These are phyloP conservation scores for Oceanodroma leucorhoa DNA, from an alignment of 2,797 vertebrate genomes.

Conservation along the genomic window DNA sequence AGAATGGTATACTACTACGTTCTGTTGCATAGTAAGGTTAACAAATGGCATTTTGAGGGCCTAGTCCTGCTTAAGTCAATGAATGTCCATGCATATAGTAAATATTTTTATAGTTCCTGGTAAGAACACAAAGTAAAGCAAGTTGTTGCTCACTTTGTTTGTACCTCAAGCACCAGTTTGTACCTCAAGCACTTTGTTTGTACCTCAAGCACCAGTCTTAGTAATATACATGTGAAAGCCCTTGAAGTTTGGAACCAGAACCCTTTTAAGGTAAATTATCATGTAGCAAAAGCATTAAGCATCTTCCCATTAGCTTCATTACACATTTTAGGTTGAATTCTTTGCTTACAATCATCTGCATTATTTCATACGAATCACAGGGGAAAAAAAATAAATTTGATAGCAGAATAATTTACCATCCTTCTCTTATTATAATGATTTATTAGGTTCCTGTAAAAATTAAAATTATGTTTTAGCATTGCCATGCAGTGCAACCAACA, in stretches of 20 bases:
- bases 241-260: not conserved
- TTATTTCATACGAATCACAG: not conserved
- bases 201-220: not conserved
- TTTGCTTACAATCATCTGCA: not conserved
- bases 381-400: not conserved
- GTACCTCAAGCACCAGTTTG: not conserved
- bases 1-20: not conserved
- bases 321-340: not conserved
- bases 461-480: slow-evolving; percentile 16
- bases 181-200: not conserved
- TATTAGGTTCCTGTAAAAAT: slow-evolving; percentile 3
- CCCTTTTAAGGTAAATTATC: not conserved
- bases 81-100: not conserved
- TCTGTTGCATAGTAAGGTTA: not conserved
- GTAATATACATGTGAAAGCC: not conserved
- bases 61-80: not conserved
- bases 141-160: not conserved
- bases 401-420: not conserved
- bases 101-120: not conserved
- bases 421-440: not conserved
- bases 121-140: not conserved
- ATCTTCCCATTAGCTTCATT: not conserved
- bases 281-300: not conserved
- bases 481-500: not conserved
- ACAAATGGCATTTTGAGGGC: not conserved